Percentiles rank a stretch among this genome's conserved stretches.
Conservation (phyloP, 2,797 vertebrate species). For the Naso thynnoides region DNA sequence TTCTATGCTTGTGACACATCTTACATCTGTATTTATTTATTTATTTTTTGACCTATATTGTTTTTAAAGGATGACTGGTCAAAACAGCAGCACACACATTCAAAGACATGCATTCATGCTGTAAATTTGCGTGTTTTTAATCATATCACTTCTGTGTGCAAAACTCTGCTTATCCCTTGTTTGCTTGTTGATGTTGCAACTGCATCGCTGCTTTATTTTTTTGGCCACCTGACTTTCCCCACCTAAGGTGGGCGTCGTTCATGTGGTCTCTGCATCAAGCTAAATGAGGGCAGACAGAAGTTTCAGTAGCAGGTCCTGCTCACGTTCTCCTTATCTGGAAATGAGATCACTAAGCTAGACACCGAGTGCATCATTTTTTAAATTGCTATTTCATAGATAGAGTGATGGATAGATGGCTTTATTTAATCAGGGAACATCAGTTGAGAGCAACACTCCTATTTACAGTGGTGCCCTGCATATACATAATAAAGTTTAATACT, state of each 20-base stretch:
- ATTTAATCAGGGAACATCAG: too few relatives aligned
- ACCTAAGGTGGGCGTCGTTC: conserved; percentile 53
- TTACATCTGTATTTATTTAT: not conserved
- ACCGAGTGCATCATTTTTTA: not conserved
- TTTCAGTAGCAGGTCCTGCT: conserved; percentile 35
- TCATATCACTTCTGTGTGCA: not conserved
- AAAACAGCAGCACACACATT: not conserved
- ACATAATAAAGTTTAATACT: too few relatives aligned
- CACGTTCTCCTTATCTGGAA: not conserved
- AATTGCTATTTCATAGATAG: too few relatives aligned
- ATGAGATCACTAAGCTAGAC: not conserved
- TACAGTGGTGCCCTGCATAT: too few relatives aligned
- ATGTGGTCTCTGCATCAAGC: conserved; percentile 36
- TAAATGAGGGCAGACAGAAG: conserved; percentile 46
- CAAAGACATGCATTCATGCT: not conserved
- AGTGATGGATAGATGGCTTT: too few relatives aligned
- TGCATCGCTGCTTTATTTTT: conserved; percentile 30
- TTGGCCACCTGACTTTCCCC: conserved; percentile 18
- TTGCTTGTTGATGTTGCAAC: conserved; percentile 34
- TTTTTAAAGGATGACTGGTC: not conserved
- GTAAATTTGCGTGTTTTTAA: not conserved
- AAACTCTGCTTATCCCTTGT: not conserved
- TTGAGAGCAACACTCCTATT: too few relatives aligned
- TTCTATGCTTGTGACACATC: not conserved
- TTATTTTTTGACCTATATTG: not conserved